phyloP scores from a whole-genome alignment of 1,140 invertebrate genomes.

The Trichoplusia ni region DNA sequence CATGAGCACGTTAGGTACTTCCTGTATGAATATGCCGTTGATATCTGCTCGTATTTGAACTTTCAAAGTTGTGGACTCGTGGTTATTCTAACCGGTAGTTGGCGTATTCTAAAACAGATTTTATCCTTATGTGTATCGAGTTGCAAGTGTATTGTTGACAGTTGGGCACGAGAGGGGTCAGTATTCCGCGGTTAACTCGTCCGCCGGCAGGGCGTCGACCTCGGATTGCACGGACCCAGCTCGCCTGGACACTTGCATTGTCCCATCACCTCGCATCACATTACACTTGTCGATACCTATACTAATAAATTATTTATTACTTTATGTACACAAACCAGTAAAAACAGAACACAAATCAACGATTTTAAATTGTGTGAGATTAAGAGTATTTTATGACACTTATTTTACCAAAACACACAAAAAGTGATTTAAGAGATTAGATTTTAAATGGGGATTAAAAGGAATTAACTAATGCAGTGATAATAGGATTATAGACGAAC shows the following conservation, averaged over 20 bases:
- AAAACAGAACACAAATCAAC: too few relatives aligned
- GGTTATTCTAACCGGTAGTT: conserved; percentile 10
- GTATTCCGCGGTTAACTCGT: conserved; percentile 62
- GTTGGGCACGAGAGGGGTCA: conserved; percentile 60
- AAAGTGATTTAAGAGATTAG: too few relatives aligned
- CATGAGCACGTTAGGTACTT: conserved; percentile 21
- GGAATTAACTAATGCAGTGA: too few relatives aligned
- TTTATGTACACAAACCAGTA: too few relatives aligned
- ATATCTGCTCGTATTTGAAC: conserved; percentile 31
- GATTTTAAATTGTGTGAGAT: too few relatives aligned
- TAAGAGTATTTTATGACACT: too few relatives aligned
- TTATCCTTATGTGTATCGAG: conserved; percentile 27
- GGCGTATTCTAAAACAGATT: conserved; percentile 11
- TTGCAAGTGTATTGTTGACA: conserved; percentile 38
- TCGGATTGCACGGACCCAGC: conserved; percentile 45
- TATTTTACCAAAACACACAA: too few relatives aligned
- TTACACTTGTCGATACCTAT: conserved; percentile 4
- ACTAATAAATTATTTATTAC: not conserved
- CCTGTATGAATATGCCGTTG: conserved; percentile 32
- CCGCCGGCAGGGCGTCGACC: conserved; percentile 60
- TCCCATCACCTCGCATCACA: conserved; percentile 48
- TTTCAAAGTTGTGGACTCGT: conserved; percentile 33
- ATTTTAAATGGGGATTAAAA: too few relatives aligned
- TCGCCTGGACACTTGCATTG: conserved; percentile 66
- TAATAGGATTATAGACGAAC: too few relatives aligned